Base-by-base conservation (phyloP, 2,888 invertebrate species). In the Dioctria rufipes region DNA sequence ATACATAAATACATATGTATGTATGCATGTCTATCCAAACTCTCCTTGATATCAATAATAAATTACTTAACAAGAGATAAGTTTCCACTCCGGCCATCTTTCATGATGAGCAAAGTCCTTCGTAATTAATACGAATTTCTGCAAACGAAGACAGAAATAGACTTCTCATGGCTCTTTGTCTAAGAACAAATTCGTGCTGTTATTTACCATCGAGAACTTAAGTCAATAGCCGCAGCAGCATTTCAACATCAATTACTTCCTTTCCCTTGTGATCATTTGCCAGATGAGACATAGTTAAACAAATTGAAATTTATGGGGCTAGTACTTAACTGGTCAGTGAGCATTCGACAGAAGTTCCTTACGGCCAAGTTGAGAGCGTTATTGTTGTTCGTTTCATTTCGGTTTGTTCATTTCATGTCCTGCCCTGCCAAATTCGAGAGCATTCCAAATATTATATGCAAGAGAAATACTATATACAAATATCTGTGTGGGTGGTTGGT, bases 261-360 rank as follows among this genome's bases (percentile, higher is more conserved):
- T 13, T 51, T 60, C 78, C 78, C 40, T 51, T 78, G 49, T 13
- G 66, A 78, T 78, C 78, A 78, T 78, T 65, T 65, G 65, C 65
- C 78, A 78, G 78, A 78, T 78, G 78, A 63, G 78, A 78, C 78
- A 66, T 66, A 78, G 78, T 78, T 65, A 66, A 78, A 78, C 65
- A 78, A 78, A 78, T 78, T 78, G 65, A 78, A 51, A 78, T 78
- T 78, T 78, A 78, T 78, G 78, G 51, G 40, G 39, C 25, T 51
- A 78, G 65, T 78, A 65, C 78, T 78, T 78, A 78, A 78, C 65
- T 78, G 75, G 75, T 61, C 75, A 75, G 60, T 75, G 60, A 60
- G 75, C 60, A 75, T 75, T 75, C 75, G 40, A 43, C 75, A 75
- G 71, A 11, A 71, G 71, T 46, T 71, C 25, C 54, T 54, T 46